Conservation (phyloP, 2,113 vertebrate genomes). For the Panthera leo region DNA sequence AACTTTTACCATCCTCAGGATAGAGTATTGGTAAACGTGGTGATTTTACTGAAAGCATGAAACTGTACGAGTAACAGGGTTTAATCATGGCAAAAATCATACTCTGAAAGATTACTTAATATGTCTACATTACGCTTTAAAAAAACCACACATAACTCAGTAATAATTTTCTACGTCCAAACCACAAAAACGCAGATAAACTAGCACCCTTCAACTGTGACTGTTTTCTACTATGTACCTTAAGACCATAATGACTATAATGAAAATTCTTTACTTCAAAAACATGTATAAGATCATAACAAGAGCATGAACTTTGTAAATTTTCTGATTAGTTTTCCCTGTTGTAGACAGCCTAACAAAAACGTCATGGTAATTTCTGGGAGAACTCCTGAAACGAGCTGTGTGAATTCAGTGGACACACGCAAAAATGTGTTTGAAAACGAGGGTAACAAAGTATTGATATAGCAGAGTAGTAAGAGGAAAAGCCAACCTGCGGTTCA, state of each 20-base stretch:
- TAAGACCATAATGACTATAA: not conserved
- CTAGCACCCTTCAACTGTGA: not conserved
- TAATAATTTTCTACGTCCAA: not conserved
- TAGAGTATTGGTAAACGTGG: not conserved
- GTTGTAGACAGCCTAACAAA: not conserved
- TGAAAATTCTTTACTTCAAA: not conserved
- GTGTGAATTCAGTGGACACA: not conserved
- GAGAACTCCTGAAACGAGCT: not conserved
- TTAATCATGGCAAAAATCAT: not conserved
- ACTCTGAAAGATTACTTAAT: not conserved
- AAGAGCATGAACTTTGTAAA: not conserved
- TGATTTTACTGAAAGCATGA: not conserved
- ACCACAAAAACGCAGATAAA: not conserved
- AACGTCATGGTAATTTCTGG: not conserved
- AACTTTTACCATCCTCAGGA: not conserved
- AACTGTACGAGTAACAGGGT: not conserved
- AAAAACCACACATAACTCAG: not conserved
- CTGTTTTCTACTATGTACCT: not conserved
- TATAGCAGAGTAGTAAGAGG: fast-evolving
- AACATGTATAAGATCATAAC: not conserved
- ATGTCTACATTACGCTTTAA: not conserved
- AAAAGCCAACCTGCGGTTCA: not conserved
- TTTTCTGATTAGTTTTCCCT: slow-evolving; percentile 29
- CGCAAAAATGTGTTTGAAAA: not conserved
- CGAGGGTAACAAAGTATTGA: not conserved